Percentiles rank a stretch among this genome's conserved stretches.
phyloP scores from a whole-genome alignment of 2,797 vertebrate species.

The Netta rufina region DNA sequence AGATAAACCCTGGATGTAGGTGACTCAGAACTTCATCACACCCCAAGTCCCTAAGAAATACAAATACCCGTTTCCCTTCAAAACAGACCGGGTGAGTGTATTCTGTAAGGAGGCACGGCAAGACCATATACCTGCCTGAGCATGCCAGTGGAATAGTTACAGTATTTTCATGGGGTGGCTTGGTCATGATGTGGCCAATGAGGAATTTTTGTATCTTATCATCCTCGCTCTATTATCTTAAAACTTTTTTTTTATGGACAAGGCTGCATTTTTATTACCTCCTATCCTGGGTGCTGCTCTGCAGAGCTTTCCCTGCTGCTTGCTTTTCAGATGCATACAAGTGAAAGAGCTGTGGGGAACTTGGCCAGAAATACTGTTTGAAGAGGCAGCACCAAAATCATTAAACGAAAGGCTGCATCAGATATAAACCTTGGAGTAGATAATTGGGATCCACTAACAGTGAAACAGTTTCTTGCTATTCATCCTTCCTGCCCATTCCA shows the following conservation, averaged over 20 bases:
- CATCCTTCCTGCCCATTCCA: neutral
- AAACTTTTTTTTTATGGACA: neutral
- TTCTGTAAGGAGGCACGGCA: neutral
- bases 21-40: neutral
- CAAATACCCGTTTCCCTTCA: neutral
- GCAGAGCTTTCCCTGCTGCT: neutral
- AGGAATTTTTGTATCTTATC: neutral
- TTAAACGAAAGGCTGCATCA: neutral
- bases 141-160: neutral
- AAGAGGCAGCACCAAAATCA: neutral
- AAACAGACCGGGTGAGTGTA: neutral
- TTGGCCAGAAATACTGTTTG: neutral
- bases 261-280: neutral
- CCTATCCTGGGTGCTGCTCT: neutral
- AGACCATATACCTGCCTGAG: neutral
- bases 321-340: neutral
- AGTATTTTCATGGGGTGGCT: neutral
- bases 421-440: neutral
- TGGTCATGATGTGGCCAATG: neutral
- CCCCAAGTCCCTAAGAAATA: neutral
- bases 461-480: neutral
- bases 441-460: neutral
- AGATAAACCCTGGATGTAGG: neutral
- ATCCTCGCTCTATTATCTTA: neutral
- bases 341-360: neutral